Evolutionary conservation across 2,888 invertebrate species (phyloP).

Genomic region (Coenonympha glycerion): DNA sequence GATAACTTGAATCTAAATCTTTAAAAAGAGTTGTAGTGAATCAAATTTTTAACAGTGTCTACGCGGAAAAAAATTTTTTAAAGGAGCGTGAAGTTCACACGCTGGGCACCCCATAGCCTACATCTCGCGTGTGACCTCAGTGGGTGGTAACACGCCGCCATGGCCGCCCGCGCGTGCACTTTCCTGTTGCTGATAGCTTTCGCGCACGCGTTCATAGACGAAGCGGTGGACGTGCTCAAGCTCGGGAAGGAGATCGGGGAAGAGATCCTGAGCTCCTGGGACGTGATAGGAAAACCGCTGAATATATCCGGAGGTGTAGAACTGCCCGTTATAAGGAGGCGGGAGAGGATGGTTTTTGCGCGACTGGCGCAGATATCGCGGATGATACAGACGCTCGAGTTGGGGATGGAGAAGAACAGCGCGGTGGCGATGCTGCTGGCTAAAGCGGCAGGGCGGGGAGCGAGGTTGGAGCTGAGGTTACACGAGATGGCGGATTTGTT

Average conservation of each 20-base stretch:
- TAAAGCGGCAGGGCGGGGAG: constrained; percentile 50
- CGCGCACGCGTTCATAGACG: constrained; percentile 69
- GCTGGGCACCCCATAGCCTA: constrained; percentile 44
- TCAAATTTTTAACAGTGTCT: no score
- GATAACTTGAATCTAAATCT: no score
- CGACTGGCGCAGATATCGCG: constrained; percentile 54
- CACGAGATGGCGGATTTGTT: constrained; percentile 78
- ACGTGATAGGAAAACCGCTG: constrained; percentile 75
- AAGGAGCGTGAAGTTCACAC: no score
- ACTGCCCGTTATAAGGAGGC: constrained; percentile 76
- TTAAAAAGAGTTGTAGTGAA: no score
- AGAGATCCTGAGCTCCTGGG: constrained; percentile 79
- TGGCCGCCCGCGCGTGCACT: constrained; percentile 51
- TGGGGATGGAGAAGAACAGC: constrained; percentile 46
- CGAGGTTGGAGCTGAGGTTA: constrained; percentile 76
- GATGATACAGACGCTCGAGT: constrained; percentile 50
- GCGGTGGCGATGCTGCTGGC: constrained; percentile 52
- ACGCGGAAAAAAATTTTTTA: not conserved
- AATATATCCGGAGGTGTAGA: constrained; percentile 72
- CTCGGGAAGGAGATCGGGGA: constrained; percentile 77
- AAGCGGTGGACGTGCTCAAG: constrained; percentile 77
- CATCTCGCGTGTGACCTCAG: constrained; percentile 40
- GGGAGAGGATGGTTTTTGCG: constrained; percentile 78
- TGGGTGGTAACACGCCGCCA: constrained; percentile 56
- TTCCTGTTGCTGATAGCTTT: constrained; percentile 46